Base-by-base conservation (phyloP, 2,888 invertebrate species). In the Dinocampus coccinellae region DNA sequence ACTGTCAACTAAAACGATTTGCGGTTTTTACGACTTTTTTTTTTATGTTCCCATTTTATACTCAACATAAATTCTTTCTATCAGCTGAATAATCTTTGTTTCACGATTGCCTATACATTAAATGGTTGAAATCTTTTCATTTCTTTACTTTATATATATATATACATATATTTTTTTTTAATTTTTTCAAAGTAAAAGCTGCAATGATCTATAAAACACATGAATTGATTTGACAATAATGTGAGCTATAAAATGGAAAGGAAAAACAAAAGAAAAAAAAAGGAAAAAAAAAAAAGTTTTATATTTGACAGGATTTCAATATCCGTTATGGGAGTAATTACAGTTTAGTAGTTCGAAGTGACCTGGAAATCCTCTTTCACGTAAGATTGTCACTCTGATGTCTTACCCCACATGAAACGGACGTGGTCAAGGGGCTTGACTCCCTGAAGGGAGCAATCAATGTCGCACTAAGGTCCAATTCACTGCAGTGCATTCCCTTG, bases 371-470 rank as follows among this genome's bases (percentile, higher is more conserved):
- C 36, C 36, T 29, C 36, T 39, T 26, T 39, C 11, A 53, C 39
- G 16, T 22, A 16, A 33, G 63, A 39, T 34, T 16, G 62, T 47
- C 16, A 47, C 26, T 26, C 33, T n/a, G 34, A 36, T 60, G 33
- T 70, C 58, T 64, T 65, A 70, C 58, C 70, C 70, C 47, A 70
- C 64, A 70, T 70, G 60, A 52, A 60, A 65, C 34, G 13, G 36
- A 69, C 57, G 52, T 24, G 53, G 26, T 62, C 69, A 62, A 42
- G 55, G 57, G 24, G 33, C 57, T 34, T 34, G 60, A 13, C 11
- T 22, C 42, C 60, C 70, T 57, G 47, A 64, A 47, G 64, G 64
- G 58, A 65, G 64, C 58, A 64, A 65, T 70, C 70, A 70, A 70
- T 70, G 64, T 70, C 70, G 24, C 64, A 57, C 24, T 47, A 10